Conservation (phyloP, 2,113 vertebrate species). For the Tichodroma muraria region DNA sequence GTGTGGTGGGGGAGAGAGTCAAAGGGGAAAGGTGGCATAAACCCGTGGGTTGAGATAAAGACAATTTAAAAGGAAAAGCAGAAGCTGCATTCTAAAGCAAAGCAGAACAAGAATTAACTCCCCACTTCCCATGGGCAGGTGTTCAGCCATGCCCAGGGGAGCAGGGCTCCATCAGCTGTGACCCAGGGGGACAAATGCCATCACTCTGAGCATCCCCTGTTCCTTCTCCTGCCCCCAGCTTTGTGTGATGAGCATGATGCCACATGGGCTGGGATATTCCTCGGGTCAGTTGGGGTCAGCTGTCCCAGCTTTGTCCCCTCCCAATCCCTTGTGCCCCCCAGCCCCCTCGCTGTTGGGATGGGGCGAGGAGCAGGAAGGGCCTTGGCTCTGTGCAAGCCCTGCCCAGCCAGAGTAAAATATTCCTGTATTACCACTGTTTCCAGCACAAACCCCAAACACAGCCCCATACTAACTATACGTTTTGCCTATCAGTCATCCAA, state of each 20-base stretch:
- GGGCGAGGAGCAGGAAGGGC: not conserved
- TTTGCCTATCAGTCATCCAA: not conserved
- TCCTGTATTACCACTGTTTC: not conserved
- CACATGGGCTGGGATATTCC: not conserved
- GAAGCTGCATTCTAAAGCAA: not conserved
- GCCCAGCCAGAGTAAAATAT: not conserved
- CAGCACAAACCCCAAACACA: not conserved
- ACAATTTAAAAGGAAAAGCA: not conserved
- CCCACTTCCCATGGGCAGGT: not conserved
- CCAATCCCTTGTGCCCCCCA: not conserved
- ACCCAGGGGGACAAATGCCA: not conserved
- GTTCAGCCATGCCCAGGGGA: not conserved
- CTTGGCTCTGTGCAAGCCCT: not conserved
- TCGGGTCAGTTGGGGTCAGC: not conserved
- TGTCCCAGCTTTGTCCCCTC: not conserved
- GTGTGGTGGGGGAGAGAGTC: not conserved
- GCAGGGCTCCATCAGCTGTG: not conserved
- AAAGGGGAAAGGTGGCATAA: not conserved
- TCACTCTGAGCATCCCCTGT: not conserved
- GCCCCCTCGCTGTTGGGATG: not conserved
- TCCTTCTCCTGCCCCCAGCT: not conserved
- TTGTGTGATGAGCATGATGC: not conserved
- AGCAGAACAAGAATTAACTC: not conserved
- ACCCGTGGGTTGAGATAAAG: not conserved
- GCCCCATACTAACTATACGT: not conserved